Conservation (phyloP, 1,140 invertebrate species). For the Protaetia brevitarsis region DNA sequence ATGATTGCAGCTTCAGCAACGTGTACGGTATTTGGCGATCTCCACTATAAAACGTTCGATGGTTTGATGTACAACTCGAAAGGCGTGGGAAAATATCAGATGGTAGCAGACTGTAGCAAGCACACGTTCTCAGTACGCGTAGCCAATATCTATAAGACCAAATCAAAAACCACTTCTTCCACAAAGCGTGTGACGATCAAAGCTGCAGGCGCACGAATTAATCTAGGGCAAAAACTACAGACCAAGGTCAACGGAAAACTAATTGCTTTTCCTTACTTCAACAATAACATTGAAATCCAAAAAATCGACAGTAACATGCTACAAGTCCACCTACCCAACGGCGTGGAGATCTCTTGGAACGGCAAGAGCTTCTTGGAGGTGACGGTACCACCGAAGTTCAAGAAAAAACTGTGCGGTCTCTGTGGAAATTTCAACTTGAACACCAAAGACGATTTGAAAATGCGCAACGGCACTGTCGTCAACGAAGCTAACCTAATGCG, state of each 20-base stretch:
- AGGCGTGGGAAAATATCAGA: slow-evolving; percentile 85
- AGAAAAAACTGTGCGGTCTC: slow-evolving; percentile 78
- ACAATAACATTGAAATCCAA: slow-evolving; percentile 51
- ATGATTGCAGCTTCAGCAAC: slow-evolving; percentile 75
- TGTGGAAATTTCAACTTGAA: slow-evolving; percentile 91
- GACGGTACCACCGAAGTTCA: slow-evolving; percentile 74
- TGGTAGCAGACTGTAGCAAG: slow-evolving; percentile 75
- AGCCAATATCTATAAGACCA: slow-evolving; percentile 78
- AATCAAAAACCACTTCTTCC: slow-evolving; percentile 73
- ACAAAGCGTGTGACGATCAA: slow-evolving; percentile 83
- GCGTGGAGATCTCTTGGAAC: slow-evolving; percentile 84
- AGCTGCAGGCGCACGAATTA: slow-evolving; percentile 70
- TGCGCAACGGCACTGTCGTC: slow-evolving; percentile 61
- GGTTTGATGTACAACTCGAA: slow-evolving; percentile 89
- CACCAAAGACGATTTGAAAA: slow-evolving; percentile 70
- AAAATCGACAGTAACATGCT: slow-evolving; percentile 57
- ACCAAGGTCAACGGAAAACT: slow-evolving; percentile 80
- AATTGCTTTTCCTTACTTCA: slow-evolving; percentile 47
- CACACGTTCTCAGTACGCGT: slow-evolving; percentile 83
- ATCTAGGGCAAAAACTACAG: slow-evolving; percentile 80
- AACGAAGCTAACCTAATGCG: slow-evolving; percentile 59
- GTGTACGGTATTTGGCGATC: slow-evolving; percentile 90
- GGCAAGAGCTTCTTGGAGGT: slow-evolving; percentile 90
- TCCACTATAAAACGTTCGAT: slow-evolving; percentile 91
- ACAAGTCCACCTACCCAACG: slow-evolving; percentile 64